A percentile compares a stretch with the other conserved stretches of the same genome.
These are phyloP conservation scores for Lasius platythorax DNA, from an alignment of 2,888 invertebrate genomes.

Conservation along the genomic window DNA sequence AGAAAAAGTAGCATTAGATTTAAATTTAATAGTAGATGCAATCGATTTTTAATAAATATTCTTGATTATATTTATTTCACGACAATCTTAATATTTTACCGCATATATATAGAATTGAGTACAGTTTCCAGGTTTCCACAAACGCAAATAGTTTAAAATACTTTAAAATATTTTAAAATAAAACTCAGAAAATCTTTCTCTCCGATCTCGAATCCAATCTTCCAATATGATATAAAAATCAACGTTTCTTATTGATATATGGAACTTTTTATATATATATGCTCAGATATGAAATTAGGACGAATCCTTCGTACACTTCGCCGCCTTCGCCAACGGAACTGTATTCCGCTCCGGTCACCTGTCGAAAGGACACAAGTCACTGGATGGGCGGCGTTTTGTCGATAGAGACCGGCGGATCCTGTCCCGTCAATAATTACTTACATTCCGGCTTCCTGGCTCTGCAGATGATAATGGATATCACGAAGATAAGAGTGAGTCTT, in stretches of 20 bases:
- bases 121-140: neutral
- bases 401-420: slow-evolving; percentile 90
- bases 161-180: too few relatives aligned
- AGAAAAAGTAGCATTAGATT: neutral
- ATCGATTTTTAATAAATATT: slow-evolving; percentile 1
- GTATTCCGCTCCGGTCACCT: slow-evolving; percentile 90
- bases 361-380: slow-evolving; percentile 88
- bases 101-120: neutral
- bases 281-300: slow-evolving; percentile 90
- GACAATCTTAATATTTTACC: neutral
- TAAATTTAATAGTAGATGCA: neutral
- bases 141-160: neutral
- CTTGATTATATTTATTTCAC: neutral
- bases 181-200: neutral
- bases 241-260: neutral
- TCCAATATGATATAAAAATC: neutral
- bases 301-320: slow-evolving; percentile 90
- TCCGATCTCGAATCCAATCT: neutral
- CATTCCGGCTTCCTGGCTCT: slow-evolving; percentile 92
- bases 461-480: slow-evolving; percentile 91
- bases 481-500: slow-evolving; percentile 89
- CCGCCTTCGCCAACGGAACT: slow-evolving; percentile 90
- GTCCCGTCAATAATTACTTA: slow-evolving; percentile 92
- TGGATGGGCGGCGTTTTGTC: slow-evolving; percentile 90
- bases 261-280: neutral